Conservation (phyloP, 2,113 vertebrate genomes). For the Ophiodon elongatus region DNA sequence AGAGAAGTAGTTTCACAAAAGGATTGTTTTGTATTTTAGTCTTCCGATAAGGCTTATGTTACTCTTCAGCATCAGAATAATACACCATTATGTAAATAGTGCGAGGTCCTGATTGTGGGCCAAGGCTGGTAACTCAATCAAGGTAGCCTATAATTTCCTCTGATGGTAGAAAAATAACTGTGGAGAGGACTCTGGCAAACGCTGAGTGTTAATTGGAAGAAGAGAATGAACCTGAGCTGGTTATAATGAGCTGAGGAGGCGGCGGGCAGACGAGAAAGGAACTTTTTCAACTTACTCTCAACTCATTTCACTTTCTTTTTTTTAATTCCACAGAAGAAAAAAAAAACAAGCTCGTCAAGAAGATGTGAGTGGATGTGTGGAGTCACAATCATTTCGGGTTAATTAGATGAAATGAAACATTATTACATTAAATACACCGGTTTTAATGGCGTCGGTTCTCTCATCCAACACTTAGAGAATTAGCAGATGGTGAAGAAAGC, state of each 20-base stretch:
- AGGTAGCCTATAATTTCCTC: constrained; percentile 29
- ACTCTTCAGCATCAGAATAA: background rate
- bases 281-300: background rate
- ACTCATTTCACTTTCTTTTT: background rate
- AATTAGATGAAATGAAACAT: constrained; percentile 59
- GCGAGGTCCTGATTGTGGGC: constrained; percentile 29
- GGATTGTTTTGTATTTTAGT: background rate
- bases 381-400: constrained; percentile 49
- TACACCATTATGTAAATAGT: constrained; percentile 21
- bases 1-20: constrained; percentile 10
- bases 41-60: background rate
- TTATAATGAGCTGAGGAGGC: constrained; percentile 21
- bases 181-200: constrained; percentile 18
- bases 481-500: constrained; percentile 59
- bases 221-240: constrained; percentile 17
- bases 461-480: constrained; percentile 66
- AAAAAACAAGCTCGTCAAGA: background rate
- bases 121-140: constrained; percentile 6
- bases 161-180: constrained; percentile 20
- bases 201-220: constrained; percentile 29
- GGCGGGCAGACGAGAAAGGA: background rate
- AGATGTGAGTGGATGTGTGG: constrained; percentile 13
- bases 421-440: constrained; percentile 34
- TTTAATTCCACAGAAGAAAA: background rate
- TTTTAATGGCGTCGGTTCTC: constrained; percentile 53